Evolutionary conservation across 2,888 invertebrate genomes (phyloP), one percentile per base, ranked within the genome.

Genomic region (Odontomyia ornata): DNA sequence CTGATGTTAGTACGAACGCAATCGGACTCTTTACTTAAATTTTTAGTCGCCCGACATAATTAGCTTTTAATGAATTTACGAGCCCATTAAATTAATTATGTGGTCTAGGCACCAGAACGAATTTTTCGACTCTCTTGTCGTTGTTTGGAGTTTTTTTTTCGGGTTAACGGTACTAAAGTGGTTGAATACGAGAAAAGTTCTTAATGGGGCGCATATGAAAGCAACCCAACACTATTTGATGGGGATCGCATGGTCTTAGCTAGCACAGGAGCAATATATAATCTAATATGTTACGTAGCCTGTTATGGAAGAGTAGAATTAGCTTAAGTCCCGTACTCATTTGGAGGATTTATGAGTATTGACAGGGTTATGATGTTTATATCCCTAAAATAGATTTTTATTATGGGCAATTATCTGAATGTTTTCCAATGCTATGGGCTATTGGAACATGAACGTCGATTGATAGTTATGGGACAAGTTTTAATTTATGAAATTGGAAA

Each of bases 81-180:
- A 79, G 79, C 72, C 79, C 76, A 79, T 79, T 79, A 79, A 77
- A 79, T 79, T 79, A 79, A 79, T 79, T 79, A 79, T 77, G 77
- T 76, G 69, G 79, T 75, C 73, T 60, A 57, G 43, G n/a, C 47
- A 57, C 43, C 67, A 25, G 46, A 62, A 62, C 28, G 25, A 75
- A 43, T 43, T 36, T 52, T 30, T 9, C 27, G 72, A 30, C 30
- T 72, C 30, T 67, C 21, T 15, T 71, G 52, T 23, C 25, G 57
- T 57, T 30, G 30, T 57, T 57, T 23, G n/a, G 67, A 9, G 47
- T 56, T 13, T 43, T 52, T 36, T 36, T 3, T 36, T n/a, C n/a
- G n/a, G 36, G 5, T 36, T 36, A 36, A 36, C 72, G 36, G 15
- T 18, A n/a, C 73, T 18, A 73, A 72, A 57, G 60, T 73, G 73